phyloP scores from a whole-genome alignment of 2,888 invertebrate genomes.

The Anarsia innoxiella region DNA sequence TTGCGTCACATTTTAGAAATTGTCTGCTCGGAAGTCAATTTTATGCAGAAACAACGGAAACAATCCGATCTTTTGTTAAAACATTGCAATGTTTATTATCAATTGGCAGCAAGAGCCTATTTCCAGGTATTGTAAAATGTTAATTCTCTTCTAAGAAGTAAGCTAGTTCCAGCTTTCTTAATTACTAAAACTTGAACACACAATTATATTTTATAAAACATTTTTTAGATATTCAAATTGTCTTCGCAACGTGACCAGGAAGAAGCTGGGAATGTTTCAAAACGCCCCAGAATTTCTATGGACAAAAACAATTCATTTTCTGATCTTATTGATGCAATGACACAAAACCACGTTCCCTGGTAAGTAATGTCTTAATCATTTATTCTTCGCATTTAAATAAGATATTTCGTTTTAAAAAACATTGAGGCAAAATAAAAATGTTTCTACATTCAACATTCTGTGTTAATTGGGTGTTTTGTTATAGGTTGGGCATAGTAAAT shows the following conservation, averaged over 20 bases:
- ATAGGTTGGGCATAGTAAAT: constrained; percentile 51
- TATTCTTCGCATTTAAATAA: too few relatives aligned
- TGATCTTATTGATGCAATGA: constrained; percentile 50
- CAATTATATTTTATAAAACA: too few relatives aligned
- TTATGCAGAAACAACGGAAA: constrained; percentile 43
- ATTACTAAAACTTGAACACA: too few relatives aligned
- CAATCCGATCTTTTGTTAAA: constrained; percentile 31
- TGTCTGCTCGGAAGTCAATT: constrained; percentile 44
- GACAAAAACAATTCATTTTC: constrained; percentile 47
- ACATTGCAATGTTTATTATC: constrained; percentile 35
- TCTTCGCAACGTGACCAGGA: constrained; percentile 18
- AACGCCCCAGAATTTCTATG: constrained; percentile 38
- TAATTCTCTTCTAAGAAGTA: not conserved
- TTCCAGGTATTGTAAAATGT: constrained; percentile 53
- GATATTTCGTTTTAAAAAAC: too few relatives aligned
- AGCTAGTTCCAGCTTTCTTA: too few relatives aligned
- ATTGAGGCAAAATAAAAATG: too few relatives aligned
- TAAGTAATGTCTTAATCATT: too few relatives aligned
- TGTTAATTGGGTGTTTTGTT: not conserved
- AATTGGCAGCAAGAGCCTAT: constrained; percentile 48
- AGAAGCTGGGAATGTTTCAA: constrained; percentile 31
- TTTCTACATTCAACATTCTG: not conserved
- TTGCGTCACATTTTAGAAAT: constrained; percentile 53
- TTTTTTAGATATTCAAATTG: constrained; percentile 28
- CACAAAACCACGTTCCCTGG: constrained; percentile 52